These are phyloP conservation scores for Chalcis sispes DNA, from an alignment of 2,888 invertebrate genomes.

Conservation along the genomic window DNA sequence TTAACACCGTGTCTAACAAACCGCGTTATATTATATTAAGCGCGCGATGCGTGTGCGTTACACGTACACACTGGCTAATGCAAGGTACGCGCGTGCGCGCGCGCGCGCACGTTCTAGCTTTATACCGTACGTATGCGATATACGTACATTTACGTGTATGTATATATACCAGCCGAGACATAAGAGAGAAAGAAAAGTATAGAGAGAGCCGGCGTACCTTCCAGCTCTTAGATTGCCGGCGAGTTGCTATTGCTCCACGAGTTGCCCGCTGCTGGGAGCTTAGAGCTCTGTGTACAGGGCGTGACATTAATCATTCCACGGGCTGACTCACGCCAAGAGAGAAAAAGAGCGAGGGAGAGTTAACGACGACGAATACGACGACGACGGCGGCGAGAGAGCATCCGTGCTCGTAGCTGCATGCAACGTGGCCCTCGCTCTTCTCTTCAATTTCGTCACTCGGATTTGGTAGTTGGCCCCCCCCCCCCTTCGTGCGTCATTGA, in stretches of 20 bases:
- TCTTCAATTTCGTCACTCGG: no score
- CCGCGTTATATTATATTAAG: slow-evolving; percentile 64
- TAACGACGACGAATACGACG: no score
- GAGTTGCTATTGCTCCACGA: slow-evolving; percentile 18
- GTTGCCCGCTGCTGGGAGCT: no score
- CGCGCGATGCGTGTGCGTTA: slow-evolving; percentile 15
- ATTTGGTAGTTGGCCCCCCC: no score
- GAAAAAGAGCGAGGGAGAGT: no score
- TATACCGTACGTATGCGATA: no score
- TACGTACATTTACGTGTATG: no score
- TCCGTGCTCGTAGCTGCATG: background rate
- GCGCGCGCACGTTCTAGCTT: background rate
- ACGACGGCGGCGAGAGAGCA: background rate
- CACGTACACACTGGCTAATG: slow-evolving; percentile 1
- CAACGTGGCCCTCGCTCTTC: background rate
- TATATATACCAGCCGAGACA: background rate
- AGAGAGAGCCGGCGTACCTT: background rate
- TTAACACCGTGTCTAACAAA: slow-evolving; percentile 63
- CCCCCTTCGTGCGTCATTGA: no score
- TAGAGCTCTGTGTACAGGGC: no score
- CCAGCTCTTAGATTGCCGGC: slow-evolving; percentile 8
- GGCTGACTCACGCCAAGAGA: slow-evolving; percentile 35
- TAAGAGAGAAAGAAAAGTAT: background rate
- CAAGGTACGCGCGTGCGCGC: slow-evolving; percentile 5
- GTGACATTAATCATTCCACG: slow-evolving; percentile 18